Evolutionary conservation across 2,888 invertebrate species (phyloP), one percentile per base, ranked within the genome.

Genomic region (Pristionchus mayeri): DNA sequence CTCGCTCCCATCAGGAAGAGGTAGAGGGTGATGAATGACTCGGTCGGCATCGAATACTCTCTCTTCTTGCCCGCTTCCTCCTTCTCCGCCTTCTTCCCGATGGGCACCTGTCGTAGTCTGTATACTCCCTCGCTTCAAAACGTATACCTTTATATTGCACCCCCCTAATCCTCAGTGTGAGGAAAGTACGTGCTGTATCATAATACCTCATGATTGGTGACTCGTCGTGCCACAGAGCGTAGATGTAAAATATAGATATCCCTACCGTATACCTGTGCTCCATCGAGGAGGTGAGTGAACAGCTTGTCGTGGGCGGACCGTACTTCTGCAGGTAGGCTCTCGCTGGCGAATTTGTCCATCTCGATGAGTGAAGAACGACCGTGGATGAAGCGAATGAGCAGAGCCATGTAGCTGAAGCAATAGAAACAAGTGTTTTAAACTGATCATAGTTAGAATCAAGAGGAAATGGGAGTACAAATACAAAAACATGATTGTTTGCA

Each of bases 261-360:
- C 21, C 54, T 54, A 18, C 21, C 54, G 54, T 48, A n/a, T 11
- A 50, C 78, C 78, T 78, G 13, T 21, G 52, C n/a, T 13, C 54
- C 79, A 16, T 79, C 79, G 18, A 79, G 18, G 13, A 79, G 34
- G 27, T 57, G 54, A 21, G 80, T 80, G 80, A 80, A 80, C 40
- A 80, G 80, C 16, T 18, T 37, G 24, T 80, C 80, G 57, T 80
- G 80, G 1, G 30, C 18, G 4, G 37, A 34, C 4, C 16, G 18
- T n/a, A 57, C 54, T 37, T 9, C 30, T 18, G 4, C 21, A 2
- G 79, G 79, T 9, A 79, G 52, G 34, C n/a, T 50, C 18, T 18
- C 13, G 6, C 24, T 2, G n/a, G 40, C 54, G 54, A 79, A 54
- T 2, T 79, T 34, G 54, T 79, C 79, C 13, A 79, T 24, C 1